Evolutionary conservation across 2,797 vertebrate species (phyloP), one percentile per base, ranked within the genome.

Genomic region (Tokudaia muenninki): DNA sequence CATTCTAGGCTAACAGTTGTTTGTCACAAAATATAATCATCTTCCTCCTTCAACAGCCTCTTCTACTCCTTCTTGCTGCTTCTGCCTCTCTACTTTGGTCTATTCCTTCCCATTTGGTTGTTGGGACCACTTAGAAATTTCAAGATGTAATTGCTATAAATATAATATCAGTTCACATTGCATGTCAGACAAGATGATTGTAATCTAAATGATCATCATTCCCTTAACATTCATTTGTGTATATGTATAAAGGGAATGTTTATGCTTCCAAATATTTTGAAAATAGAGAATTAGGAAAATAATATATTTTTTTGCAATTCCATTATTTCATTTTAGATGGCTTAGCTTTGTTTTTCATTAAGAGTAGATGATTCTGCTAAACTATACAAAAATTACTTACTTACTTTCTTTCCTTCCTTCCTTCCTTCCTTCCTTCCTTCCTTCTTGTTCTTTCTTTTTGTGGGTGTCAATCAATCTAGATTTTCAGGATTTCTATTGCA

Each of bases 401-500:
- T 19, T 11, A 1, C 4, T 41, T 0, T 0, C 11, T 14, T 26
- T 5, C 4, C 21, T 41, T 13, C 10, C 55, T 57, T 6, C 5
- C 57, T 57, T 57, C 4, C 57, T 59, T 59, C 6, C 19, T 13
- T 55, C 3, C 14, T 24, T 57, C 12, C 55, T 81, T 81, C 47
- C 47, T 9, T 50, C 47, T 4, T 41, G 41, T 41, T 61, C 57
- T 29, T 63, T 6, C 19, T 44, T 63, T 12, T 41, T 84, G 47
- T 91, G 9, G 0, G 41, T 81, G 52, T 75, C 26, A 17, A 87
- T 80, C 90, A 26, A 75, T 59, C 9, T 94, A 50, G 67, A 88
- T 75, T 92, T 95, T 92, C 22, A 82, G 14, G 47, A 21, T 75
- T 88, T 95, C 92, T 57, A 52, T 57, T 72, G 24, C 14, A 86